phyloP scores from a whole-genome alignment of 2,113 vertebrate species.

The Suncus etruscus region DNA sequence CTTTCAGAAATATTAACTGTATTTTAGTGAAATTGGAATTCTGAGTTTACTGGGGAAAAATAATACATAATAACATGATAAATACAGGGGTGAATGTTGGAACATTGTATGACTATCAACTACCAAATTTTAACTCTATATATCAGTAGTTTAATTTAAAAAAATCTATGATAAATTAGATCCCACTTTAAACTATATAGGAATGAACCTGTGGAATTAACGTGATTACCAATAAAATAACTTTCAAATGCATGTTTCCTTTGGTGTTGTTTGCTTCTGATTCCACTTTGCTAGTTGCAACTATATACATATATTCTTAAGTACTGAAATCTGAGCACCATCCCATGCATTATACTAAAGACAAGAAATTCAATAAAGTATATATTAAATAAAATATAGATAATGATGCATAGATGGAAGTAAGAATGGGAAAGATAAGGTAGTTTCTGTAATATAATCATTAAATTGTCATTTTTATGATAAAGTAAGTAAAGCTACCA shows the following conservation, averaged over 20 bases:
- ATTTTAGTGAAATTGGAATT: not conserved
- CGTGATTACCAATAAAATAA: constrained; percentile 31
- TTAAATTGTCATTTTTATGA: not conserved
- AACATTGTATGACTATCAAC: too few species aligned
- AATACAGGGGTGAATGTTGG: too few species aligned
- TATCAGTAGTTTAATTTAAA: not conserved
- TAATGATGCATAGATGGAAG: not conserved
- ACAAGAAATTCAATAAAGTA: not conserved
- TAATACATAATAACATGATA: not conserved
- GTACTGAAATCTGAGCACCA: not conserved
- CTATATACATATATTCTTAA: not conserved
- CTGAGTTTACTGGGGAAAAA: not conserved
- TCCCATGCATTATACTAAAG: constrained; percentile 17
- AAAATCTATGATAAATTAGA: constrained; percentile 2
- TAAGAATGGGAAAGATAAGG: not conserved
- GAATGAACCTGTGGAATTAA: not conserved
- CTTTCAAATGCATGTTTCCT: not conserved
- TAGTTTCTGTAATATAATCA: not conserved
- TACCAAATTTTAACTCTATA: too few species aligned
- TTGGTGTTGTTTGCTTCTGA: not conserved
- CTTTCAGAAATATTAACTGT: not conserved
- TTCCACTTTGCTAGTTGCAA: not conserved
- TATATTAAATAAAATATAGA: too few species aligned
- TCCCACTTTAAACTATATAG: constrained; percentile 13
- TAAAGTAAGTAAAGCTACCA: not conserved